Evolutionary conservation across 2,113 vertebrate species (phyloP).

Genomic region (Sakesphorus luctuosus): DNA sequence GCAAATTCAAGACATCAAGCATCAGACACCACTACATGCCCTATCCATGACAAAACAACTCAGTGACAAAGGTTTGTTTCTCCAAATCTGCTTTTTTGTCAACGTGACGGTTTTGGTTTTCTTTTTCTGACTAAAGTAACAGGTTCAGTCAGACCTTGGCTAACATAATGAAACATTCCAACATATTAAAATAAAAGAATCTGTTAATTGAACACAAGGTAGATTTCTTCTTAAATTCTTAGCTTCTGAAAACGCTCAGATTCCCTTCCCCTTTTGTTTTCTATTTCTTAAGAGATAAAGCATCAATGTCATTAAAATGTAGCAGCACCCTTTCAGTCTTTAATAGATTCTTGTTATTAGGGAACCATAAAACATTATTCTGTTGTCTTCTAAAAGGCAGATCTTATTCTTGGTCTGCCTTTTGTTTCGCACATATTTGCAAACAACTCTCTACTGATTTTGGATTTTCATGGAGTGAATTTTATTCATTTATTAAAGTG

Average conservation of each 20-base stretch:
- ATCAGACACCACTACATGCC: background rate
- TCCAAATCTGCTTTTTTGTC: background rate
- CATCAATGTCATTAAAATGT: background rate
- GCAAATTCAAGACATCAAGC: background rate
- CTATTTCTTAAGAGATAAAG: background rate
- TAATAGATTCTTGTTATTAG: background rate
- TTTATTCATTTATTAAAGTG: background rate
- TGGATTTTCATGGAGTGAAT: background rate
- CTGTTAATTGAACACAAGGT: background rate
- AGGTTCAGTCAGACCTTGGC: background rate
- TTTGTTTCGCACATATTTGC: background rate
- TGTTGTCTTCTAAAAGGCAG: background rate
- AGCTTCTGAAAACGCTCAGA: background rate
- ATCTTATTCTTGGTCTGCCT: background rate
- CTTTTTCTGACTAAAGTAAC: background rate
- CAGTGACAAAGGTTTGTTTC: background rate
- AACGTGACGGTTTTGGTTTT: background rate
- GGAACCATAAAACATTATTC: background rate
- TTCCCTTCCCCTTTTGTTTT: background rate
- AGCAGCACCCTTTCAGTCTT: background rate
- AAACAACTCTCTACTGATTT: background rate
- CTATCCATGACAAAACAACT: background rate
- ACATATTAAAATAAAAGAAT: background rate
- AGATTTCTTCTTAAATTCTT: background rate
- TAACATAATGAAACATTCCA: background rate